Conservation (phyloP, 2,888 invertebrate genomes). For the Dascillus cervinus region DNA sequence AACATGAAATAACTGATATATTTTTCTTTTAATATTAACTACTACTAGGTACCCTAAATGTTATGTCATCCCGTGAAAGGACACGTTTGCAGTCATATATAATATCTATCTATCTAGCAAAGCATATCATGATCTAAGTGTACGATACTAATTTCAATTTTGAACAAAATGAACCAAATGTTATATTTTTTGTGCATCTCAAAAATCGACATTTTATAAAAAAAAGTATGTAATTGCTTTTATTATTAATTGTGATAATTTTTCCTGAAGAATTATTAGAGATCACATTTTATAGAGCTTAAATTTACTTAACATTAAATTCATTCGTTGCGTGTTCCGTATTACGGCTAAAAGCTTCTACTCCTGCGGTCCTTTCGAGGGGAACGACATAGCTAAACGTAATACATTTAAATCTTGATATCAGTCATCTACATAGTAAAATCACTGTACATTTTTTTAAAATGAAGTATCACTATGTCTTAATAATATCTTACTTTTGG, state of each 20-base stretch:
- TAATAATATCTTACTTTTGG: constrained; percentile 11
- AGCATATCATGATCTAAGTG: too few relatives aligned
- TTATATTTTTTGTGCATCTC: too few relatives aligned
- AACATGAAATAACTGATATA: constrained; percentile 35
- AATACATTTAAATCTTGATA: constrained; percentile 29
- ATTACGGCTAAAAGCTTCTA: background rate
- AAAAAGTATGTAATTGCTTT: constrained; percentile 1
- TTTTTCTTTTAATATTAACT: constrained; percentile 25
- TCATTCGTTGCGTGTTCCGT: background rate
- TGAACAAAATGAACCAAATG: too few relatives aligned
- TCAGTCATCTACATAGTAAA: constrained; percentile 37
- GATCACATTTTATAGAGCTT: too few relatives aligned
- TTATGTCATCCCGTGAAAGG: constrained; percentile 20
- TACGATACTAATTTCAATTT: too few relatives aligned
- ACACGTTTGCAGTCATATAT: too few relatives aligned
- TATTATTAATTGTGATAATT: constrained; percentile 2
- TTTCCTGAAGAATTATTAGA: constrained; percentile 1
- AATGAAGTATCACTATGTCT: constrained; percentile 27
- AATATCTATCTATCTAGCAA: too few relatives aligned
- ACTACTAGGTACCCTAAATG: constrained; percentile 24
- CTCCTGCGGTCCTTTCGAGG: constrained; percentile 15
- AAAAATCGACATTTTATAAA: too few relatives aligned
- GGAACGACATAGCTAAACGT: constrained; percentile 29
- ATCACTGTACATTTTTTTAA: constrained; percentile 35
- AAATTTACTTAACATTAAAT: constrained; percentile 2